Base-by-base conservation (phyloP, 2,888 invertebrate species). In the Sympetrum striolatum region DNA sequence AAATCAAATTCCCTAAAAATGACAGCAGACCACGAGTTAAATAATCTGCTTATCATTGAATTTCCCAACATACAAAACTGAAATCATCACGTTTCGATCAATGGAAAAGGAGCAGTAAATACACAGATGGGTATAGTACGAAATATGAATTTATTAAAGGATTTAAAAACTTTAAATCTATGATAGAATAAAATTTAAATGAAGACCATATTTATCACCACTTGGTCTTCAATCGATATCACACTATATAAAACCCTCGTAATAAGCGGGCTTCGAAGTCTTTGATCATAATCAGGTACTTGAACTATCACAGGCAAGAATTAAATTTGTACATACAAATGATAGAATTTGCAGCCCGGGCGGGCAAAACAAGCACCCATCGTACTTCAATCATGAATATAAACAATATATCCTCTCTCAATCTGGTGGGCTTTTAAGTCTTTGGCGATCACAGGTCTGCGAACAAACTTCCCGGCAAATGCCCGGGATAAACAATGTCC, bases 151-250 rank as follows among this genome's bases (percentile, higher is more conserved):
- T 86, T 86, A 86, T 86, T 86, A 86, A 86, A 86, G 86, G 35
- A 86, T 86, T 82, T 86, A 86, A 86, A 86, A 86, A 86, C 48
- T 48, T 86, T 86, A 86, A 86, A 60, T 58, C 58, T 48, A 86
- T 35, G 60, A 22, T 58, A 60, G 53, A 25, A 37, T 86, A 53
- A 86, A 58, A 53, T 37, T 31, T 37, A 86, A 60, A 86, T 60
- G 35, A 86, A 86, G 37, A 37, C 86, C 73, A 73, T 73, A n/a
- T 25, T 73, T 73, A 73, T 73, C n/a, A 60, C 22, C 37, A 82
- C 82, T 60, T 35, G 60, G 44, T 58, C 58, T 53, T 35, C 58
- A 60, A 31, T 53, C 53, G 35, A 86, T 86, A 86, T 86, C 86
- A 60, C 86, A 86, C 86, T 86, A 86, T n/a, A 58, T 22, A n/a